Percentiles rank a stretch among this genome's conserved stretches.
These are phyloP conservation scores for Pseudolaguvia tuberculata DNA, from an alignment of 2,113 vertebrate genomes.

Conservation along the genomic window DNA sequence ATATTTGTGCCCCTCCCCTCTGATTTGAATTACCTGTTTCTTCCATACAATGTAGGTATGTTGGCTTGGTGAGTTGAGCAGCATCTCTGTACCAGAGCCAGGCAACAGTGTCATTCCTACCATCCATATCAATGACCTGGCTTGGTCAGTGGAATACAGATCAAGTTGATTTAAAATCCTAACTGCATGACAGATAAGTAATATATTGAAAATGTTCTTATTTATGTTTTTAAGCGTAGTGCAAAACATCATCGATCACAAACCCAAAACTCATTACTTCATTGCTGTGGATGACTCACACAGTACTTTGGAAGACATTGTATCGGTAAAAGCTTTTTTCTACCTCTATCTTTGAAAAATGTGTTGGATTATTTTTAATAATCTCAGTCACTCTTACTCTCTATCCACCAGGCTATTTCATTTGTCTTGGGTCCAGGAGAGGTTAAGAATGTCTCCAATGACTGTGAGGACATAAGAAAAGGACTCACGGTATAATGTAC, in stretches of 20 bases:
- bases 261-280: constrained; percentile 75
- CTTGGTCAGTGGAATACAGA: constrained; percentile 66
- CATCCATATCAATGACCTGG: constrained; percentile 87
- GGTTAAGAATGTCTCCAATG: constrained; percentile 65
- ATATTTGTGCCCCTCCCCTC: no score
- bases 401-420: constrained; percentile 75
- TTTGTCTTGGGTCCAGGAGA: constrained; percentile 76
- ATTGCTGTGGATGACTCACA: constrained; percentile 82
- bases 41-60: constrained; percentile 59
- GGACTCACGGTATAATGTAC: constrained; percentile 69
- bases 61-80: constrained; percentile 76
- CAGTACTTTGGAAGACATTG: constrained; percentile 73
- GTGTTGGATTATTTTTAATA: background rate
- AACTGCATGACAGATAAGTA: no score
- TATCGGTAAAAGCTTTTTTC: constrained; percentile 71
- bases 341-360: background rate
- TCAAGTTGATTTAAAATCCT: background rate
- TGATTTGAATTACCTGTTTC: background rate
- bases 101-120: constrained; percentile 81
- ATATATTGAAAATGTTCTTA: background rate
- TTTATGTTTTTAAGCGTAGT: constrained; percentile 70
- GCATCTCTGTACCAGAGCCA: constrained; percentile 78
- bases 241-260: constrained; percentile 78
- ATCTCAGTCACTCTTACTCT: background rate
- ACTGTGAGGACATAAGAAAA: constrained; percentile 71